Conservation (phyloP, 2,888 invertebrate genomes). For the Germaria angustata region DNA sequence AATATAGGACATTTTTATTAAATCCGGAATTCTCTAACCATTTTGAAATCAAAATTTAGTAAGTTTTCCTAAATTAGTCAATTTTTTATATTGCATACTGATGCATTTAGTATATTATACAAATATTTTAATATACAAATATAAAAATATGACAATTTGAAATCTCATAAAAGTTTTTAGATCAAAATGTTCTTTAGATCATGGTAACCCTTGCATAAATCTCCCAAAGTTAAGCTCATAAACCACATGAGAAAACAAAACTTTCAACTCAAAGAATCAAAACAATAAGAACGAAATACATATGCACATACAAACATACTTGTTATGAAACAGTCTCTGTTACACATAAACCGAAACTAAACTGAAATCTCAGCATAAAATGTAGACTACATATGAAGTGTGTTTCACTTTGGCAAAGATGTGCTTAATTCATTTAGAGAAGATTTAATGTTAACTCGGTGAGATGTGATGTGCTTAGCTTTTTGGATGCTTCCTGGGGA, state of each 20-base stretch:
- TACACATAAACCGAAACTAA: slow-evolving; percentile 27
- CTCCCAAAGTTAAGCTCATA: slow-evolving; percentile 55
- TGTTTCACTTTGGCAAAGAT: slow-evolving; percentile 18
- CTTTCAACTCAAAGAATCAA: background rate
- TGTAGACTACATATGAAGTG: slow-evolving; percentile 42
- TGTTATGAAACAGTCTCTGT: background rate
- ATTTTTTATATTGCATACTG: too few relatives aligned
- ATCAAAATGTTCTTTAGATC: background rate
- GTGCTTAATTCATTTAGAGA: slow-evolving; percentile 41
- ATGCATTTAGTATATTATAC: too few relatives aligned
- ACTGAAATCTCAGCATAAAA: slow-evolving; percentile 48
- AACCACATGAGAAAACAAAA: slow-evolving; percentile 44
- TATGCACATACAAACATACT: background rate
- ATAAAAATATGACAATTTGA: too few relatives aligned
- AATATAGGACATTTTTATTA: too few relatives aligned
- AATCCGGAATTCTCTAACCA: too few relatives aligned
- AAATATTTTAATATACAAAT: too few relatives aligned
- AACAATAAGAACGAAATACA: background rate
- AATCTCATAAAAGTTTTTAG: too few relatives aligned
- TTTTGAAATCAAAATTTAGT: too few relatives aligned
- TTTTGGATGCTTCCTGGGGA: slow-evolving; percentile 47
- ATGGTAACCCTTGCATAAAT: slow-evolving; percentile 60
- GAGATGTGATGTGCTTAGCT: slow-evolving; percentile 37
- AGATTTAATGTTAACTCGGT: slow-evolving; percentile 26
- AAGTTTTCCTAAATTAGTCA: too few relatives aligned